Evolutionary conservation across 2,888 invertebrate species (phyloP), one percentile per base, ranked within the genome.

Genomic region (Sarcophaga carnaria): DNA sequence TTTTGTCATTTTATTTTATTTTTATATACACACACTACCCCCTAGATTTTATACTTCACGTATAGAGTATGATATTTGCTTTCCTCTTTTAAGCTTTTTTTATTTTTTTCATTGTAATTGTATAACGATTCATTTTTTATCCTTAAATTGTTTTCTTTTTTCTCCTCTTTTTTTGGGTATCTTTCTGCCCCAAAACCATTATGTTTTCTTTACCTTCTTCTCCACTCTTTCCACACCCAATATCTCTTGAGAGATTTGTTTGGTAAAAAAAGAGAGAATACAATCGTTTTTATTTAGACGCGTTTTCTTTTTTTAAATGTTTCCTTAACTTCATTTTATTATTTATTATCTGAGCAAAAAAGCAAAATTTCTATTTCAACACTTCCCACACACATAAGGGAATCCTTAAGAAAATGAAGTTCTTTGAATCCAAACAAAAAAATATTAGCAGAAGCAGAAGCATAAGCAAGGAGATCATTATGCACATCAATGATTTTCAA

Each of bases 301-400:
- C 85, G 8, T 37, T 8, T 37, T 37, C 37, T 8, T 8, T 37
- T 84, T 89, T 89, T 89, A 88, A 72, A 70, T 63, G 54, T 83
- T 76, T 70, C 60, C 6, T 54, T 77, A 14, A 25, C 37, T 59
- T 71, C 22, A 12, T 90, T 91, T 91, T 92, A 92, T 91, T 92
- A 91, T 91, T 92, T 91, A 91, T 91, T 91, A 92, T 91, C 89
- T 90, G 88, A 89, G 89, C 90, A 89, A 90, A 37, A 91, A 90
- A 90, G 37, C 4, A 37, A 90, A 17, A 76, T 69, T 76, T 83
- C 70, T 72, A 86, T 80, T 83, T 86, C 67, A 83, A 72, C 83
- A 80, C 86, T 69, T 83, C 77, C 76, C 47, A 37, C 71, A 62
- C 71, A 62, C 91, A 90, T 90, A 89, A 90, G 86, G 71, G 80